phyloP scores from a whole-genome alignment of 2,888 invertebrate species.

The Apotomis capreana region DNA sequence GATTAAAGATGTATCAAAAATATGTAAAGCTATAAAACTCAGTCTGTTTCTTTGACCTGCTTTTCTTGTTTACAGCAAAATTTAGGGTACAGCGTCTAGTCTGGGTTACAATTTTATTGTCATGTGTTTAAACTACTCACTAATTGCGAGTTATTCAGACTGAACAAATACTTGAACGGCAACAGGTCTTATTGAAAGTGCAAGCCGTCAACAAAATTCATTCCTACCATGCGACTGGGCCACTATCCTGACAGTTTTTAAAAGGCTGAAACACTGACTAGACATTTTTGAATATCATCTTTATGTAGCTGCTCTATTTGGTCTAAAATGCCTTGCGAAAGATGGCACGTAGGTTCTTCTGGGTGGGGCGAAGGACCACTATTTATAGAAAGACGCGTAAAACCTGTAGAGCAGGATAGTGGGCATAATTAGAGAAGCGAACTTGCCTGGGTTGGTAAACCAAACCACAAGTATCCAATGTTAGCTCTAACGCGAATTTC shows the following conservation, averaged over 20 bases:
- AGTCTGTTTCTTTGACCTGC: conserved; percentile 12
- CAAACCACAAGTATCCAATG: conserved; percentile 57
- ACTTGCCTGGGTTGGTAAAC: conserved; percentile 54
- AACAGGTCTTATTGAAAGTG: conserved; percentile 69
- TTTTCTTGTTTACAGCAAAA: conserved; percentile 6
- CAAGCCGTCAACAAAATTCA: conserved; percentile 74
- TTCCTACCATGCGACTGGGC: conserved; percentile 73
- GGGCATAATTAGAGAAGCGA: conserved; percentile 65
- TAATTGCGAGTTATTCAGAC: conserved; percentile 37
- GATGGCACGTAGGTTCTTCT: conserved; percentile 49
- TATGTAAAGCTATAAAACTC: conserved; percentile 6
- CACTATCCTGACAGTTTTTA: conserved; percentile 54
- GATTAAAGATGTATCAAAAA: neutral
- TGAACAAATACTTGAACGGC: conserved; percentile 33
- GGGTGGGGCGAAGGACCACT: conserved; percentile 52
- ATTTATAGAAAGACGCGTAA: conserved; percentile 76
- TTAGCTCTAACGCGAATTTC: conserved; percentile 37
- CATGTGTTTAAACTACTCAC: conserved; percentile 23
- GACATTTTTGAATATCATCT: conserved; percentile 46
- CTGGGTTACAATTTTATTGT: conserved; percentile 16
- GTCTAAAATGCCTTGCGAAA: conserved; percentile 48
- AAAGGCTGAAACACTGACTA: conserved; percentile 44
- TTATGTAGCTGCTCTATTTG: conserved; percentile 41
- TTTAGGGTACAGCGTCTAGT: conserved; percentile 7
- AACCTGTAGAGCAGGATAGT: conserved; percentile 75